Base-by-base conservation (phyloP, 2,797 vertebrate genomes). In the Steatocranus sp. region DNA sequence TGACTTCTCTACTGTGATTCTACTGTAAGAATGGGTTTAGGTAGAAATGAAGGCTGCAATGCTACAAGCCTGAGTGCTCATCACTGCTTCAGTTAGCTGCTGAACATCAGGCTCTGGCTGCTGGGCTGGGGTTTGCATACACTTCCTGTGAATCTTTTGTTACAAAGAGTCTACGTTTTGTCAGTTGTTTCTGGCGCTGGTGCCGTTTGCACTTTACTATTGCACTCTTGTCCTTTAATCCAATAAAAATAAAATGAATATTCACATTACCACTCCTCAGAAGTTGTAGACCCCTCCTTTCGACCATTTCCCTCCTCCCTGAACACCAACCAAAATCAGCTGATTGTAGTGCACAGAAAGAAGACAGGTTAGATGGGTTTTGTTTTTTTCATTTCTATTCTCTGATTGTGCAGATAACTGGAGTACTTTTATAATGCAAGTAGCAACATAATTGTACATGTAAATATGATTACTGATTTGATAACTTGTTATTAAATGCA, bases 401-500 rank as follows among this genome's bases (percentile, higher is more conserved):
- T 34, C 56, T n/a, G 4, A 61, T 34, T 2, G 2, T 36, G 30
- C 32, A n/a, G 6, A 34, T 61, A 36, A 8, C 56, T 36, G 56
- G 32, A 61, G 32, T 12, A 36, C 11, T 8, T 61, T 2, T 61
- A 12, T 12, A 61, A 36, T 36, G 0, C 18, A 20, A 61, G 32
- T 20, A 20, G 27, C 18, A 61, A 61, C 32, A 61, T 61, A 61
- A 61, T 61, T 61, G 18, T 36, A 20, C 3, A 34, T 36, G 56
- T 20, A 36, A 61, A 36, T 61, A 30, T 12, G 11, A 51, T 23
- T 51, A 50, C 10, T 50, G 49, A 61, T n/a, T 36, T 8, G 36
- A 34, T 0, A 36, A 36, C 32, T 2, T 61, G 18, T 61, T 61
- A 0, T 0, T 61, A 61, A 6, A 0, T 58, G 17, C 54, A 58